Base-by-base conservation (phyloP, 2,888 invertebrate species). In the Ormia ochracea region DNA sequence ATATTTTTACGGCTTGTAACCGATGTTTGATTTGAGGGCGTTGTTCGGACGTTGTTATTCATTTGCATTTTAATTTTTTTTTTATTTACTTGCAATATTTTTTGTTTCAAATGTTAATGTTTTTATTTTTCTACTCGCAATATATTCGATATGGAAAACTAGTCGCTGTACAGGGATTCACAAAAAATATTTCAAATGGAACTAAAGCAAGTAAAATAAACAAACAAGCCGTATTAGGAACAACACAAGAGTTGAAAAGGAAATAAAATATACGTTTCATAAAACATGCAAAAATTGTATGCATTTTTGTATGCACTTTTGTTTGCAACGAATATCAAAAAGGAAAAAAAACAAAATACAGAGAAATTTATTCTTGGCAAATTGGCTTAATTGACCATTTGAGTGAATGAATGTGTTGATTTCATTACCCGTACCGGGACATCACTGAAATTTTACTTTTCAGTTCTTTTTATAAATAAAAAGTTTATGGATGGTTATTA, bases 11-110 rank as follows among this genome's bases (percentile, higher is more conserved):
- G 72, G 63, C 76, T 68, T 76, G 21, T 58, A 54, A 68, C 17
- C 36, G 56, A 26, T 80, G 72, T 76, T 76, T 80, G 76, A 80
- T 80, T 72, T 80, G 28, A 72, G 76, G 76, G 68, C 76, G 76
- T 76, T 76, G 61, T 63, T 75, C 56, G 61, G 68, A 43, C 43
- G 10, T 66, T 75, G 58, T 70, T 74, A 56, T 61, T 54, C 52
- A 33, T 17, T 54, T n/a, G n/a, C n/a, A n/a, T n/a, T 41, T 26
- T 56, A 7, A 36, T 6, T 36, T 66, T 23, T 12, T 26, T 21
- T 23, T 14, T 0, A 9, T 23, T 28, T 23, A 9, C 26, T 58
- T 52, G 17, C 41, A 12, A 23, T 14, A 2, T 26, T 26, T 14
- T 26, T 12, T 33, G 6, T 23, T 52, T 33, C 14, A 17, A 69